Evolutionary conservation across 1,140 invertebrate genomes (phyloP), one percentile per base, ranked within the genome.

Genomic region (Trichonephila clavipes): DNA sequence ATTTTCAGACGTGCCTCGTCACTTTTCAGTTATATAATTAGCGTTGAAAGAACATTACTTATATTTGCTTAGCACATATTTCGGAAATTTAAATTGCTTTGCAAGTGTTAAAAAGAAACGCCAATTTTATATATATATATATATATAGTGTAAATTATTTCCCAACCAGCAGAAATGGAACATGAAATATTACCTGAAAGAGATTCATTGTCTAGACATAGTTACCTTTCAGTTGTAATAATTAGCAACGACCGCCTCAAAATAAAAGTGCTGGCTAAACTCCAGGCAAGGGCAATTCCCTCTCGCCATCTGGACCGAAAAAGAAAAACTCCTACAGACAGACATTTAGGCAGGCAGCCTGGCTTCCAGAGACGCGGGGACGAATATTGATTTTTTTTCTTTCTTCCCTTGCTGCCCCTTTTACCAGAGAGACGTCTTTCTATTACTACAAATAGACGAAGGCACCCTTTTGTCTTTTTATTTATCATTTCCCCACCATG

Each of bases 401-500:
- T 19, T 83, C 24, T 40, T 51, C 7, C 51, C 51, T 21, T 8
- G 72, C 85, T 18, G 58, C 18, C 59, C 64, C 62, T 88, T 69
- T 69, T 51, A 51, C 34, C 87, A 90, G 69, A 72, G 34, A 51
- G 85, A 34, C 40, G 88, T 16, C 89, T 92, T 92, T 92, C 90
- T 92, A 92, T 92, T 92, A 92, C 82, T 66, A 77, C 90, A 92
- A 83, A 92, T 92, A 85, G 90, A 40, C 90, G 44, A 61, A 40
- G 69, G 72, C 69, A 92, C 44, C 62, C 61, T 44, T 85, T 92
- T 85, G 58, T 92, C 59, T 92, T 85, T 72, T 85, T 89, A 51
- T 89, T 89, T 89, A 89, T 89, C 72, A 72, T 88, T 64, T 90
- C 58, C 12, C 51, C 34, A 10, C 77, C 64, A 62, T 62, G 19